Percentiles rank a stretch among this genome's conserved stretches.
phyloP scores from a whole-genome alignment of 2,797 vertebrate genomes.

The Peromyscus attwateri region DNA sequence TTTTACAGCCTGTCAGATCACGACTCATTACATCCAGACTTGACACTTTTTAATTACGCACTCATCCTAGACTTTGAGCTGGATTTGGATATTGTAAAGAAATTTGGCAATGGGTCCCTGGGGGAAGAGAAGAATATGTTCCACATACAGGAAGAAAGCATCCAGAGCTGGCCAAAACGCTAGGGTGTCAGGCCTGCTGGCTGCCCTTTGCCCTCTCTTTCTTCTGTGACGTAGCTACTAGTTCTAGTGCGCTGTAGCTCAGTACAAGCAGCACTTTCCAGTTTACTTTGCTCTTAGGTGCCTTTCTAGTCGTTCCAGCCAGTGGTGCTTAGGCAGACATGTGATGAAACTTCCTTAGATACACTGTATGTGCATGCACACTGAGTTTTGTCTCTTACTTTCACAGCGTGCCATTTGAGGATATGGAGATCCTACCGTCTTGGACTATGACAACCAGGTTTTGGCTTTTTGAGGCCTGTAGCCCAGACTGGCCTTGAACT shows the following conservation, averaged over 20 bases:
- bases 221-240: neutral
- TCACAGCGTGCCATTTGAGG: neutral
- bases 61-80: neutral
- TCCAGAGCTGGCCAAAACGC: neutral
- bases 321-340: neutral
- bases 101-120: neutral
- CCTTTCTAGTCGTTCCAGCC: neutral
- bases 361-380: neutral
- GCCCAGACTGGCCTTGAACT: neutral
- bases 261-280: neutral
- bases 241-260: neutral
- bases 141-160: neutral
- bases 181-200: neutral
- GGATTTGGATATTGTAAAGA: neutral
- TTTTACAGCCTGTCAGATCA: neutral
- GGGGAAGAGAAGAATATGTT: neutral
- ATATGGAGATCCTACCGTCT: neutral
- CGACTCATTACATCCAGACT: neutral
- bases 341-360: neutral
- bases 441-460: neutral
- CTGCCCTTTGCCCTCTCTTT: neutral
- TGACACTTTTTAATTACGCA: neutral
- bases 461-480: neutral
- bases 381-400: neutral
- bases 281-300: neutral